Evolutionary conservation across 2,113 vertebrate genomes (phyloP).

Genomic region (Ursus arctos): DNA sequence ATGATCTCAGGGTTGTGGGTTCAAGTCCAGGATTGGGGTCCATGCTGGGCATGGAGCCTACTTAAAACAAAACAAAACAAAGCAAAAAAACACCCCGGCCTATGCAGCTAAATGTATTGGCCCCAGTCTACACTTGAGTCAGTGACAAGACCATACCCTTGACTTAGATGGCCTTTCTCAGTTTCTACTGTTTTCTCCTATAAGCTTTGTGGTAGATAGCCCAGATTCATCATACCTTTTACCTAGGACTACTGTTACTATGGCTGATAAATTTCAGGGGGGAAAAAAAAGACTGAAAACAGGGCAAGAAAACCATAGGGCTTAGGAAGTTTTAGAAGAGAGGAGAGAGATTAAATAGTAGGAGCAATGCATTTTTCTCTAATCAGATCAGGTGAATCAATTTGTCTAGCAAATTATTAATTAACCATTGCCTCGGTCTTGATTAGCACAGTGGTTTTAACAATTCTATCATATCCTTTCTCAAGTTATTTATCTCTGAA

Average conservation of each 20-base stretch:
- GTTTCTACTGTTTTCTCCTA: not conserved
- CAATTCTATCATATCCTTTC: not conserved
- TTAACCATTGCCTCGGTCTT: not conserved
- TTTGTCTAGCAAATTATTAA: not conserved
- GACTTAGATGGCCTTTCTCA: accelerated
- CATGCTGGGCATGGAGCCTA: not conserved
- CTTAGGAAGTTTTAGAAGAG: not conserved
- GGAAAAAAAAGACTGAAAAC: not conserved
- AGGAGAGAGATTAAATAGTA: not conserved
- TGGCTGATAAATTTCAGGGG: not conserved
- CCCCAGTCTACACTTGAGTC: not conserved
- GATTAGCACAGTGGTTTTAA: not conserved
- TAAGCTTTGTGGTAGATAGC: not conserved
- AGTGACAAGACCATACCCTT: not conserved
- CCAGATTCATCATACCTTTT: not conserved
- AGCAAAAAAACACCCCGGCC: not conserved
- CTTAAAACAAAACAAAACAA: not conserved
- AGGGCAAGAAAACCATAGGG: not conserved
- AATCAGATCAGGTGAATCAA: not conserved
- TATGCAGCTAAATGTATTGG: not conserved
- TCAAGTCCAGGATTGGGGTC: not conserved
- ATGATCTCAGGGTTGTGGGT: not conserved
- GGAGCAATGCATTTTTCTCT: not conserved
- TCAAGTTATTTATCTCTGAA: not conserved
- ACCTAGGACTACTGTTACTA: not conserved